Conservation (phyloP, 2,797 vertebrate genomes). For the Gobionotothen gibberifrons region DNA sequence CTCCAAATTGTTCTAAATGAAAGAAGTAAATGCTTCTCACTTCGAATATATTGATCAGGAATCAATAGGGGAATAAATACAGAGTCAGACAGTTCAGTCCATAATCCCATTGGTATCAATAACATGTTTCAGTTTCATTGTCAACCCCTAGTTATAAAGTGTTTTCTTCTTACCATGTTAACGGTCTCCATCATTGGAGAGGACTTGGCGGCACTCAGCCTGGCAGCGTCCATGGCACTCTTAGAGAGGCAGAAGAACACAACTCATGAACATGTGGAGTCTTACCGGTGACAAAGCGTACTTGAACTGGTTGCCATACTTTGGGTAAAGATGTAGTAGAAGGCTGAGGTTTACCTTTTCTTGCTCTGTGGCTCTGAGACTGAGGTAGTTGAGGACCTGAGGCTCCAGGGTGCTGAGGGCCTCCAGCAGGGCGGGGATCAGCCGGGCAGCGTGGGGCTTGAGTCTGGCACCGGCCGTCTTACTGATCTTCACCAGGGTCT, state of each 20-base stretch:
- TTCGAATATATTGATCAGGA: too few relatives aligned
- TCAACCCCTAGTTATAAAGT: too few relatives aligned
- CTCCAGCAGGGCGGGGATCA: constrained; percentile 95
- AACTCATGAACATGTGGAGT: not conserved
- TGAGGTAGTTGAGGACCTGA: constrained; percentile 98
- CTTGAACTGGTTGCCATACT: not conserved
- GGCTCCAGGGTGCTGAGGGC: constrained; percentile 95
- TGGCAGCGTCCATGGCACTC: constrained; percentile 96
- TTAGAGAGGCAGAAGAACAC: constrained; percentile 72
- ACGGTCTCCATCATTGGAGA: constrained; percentile 99
- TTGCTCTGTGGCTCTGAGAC: constrained; percentile 95
- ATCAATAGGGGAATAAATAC: too few relatives aligned
- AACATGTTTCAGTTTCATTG: too few relatives aligned
- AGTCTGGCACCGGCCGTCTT: constrained; percentile 94
- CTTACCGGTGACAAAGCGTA: not conserved
- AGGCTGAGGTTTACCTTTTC: constrained; percentile 88
- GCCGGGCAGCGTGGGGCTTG: constrained; percentile 93
- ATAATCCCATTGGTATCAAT: too few relatives aligned
- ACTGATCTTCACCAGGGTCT: constrained; percentile 98
- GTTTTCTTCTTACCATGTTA: constrained; percentile 88
- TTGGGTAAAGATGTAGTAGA: not conserved
- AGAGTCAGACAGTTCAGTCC: too few relatives aligned
- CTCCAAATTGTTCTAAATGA: too few relatives aligned
- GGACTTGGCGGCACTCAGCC: constrained; percentile 96
- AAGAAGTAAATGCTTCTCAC: too few relatives aligned